These are phyloP conservation scores for Zaprionus kolodkinae DNA, from an alignment of 1,140 invertebrate species.

Conservation along the genomic window DNA sequence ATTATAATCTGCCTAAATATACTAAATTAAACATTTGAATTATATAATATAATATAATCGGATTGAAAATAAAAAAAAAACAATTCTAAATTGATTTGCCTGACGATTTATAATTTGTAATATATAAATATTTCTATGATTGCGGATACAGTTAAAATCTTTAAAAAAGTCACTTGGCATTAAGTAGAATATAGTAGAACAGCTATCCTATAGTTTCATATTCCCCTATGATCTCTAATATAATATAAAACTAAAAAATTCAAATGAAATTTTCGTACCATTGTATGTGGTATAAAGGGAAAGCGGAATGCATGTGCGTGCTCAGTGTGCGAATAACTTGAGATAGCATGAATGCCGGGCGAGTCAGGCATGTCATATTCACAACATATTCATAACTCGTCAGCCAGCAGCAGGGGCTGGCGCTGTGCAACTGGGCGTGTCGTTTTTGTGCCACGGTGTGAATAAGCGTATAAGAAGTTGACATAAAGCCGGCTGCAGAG, in stretches of 20 bases:
- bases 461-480: conserved; percentile 82
- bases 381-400: conserved; percentile 67
- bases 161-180: no score
- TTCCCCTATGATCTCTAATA: background rate
- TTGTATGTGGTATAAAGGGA: background rate
- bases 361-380: conserved; percentile 25
- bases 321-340: background rate
- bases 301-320: background rate
- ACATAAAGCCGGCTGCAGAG: conserved; percentile 63
- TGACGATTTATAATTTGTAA: no score
- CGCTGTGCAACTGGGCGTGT: conserved; percentile 43
- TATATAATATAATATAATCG: no score
- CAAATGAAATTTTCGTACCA: background rate
- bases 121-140: no score
- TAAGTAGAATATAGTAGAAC: no score
- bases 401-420: conserved; percentile 60
- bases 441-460: conserved; percentile 79
- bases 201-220: background rate
- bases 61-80: no score
- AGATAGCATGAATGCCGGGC: background rate
- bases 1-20: no score
- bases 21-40: no score
- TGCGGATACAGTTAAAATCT: no score
- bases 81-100: no score
- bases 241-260: background rate